Evolutionary conservation across 2,113 vertebrate species (phyloP).

Genomic region (Gasterosteus aculeatus): DNA sequence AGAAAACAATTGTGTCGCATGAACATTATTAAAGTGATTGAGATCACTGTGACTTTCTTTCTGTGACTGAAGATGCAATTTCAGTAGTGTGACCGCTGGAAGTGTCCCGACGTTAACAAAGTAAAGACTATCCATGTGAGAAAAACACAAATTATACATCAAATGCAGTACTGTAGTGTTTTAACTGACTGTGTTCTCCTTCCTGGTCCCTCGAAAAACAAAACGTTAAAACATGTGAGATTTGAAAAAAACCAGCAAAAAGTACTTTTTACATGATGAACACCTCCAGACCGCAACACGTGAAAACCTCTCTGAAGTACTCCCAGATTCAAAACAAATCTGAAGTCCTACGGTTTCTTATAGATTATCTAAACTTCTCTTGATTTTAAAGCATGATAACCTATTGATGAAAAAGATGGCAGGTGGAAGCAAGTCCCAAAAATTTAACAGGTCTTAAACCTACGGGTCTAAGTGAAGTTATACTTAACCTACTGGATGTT

Average conservation of each 20-base stretch:
- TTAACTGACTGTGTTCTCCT: slow-evolving; percentile 37
- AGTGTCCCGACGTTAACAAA: slow-evolving; percentile 57
- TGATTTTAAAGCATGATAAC: slow-evolving; percentile 62
- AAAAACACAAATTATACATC: slow-evolving; percentile 39
- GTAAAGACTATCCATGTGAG: slow-evolving; percentile 41
- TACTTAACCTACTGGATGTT: slow-evolving; percentile 53
- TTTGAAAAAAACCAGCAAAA: slow-evolving; percentile 53
- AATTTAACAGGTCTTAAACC: slow-evolving; percentile 47
- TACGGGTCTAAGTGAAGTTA: slow-evolving; percentile 43
- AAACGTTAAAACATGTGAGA: slow-evolving; percentile 43
- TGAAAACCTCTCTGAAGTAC: slow-evolving; percentile 38
- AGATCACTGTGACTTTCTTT: slow-evolving; percentile 19
- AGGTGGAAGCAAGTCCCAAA: slow-evolving; percentile 33
- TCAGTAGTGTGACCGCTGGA: slow-evolving; percentile 70
- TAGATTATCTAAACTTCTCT: slow-evolving; percentile 55
- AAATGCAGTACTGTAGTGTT: slow-evolving; percentile 67
- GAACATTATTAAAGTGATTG: slow-evolving; percentile 28
- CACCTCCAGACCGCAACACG: slow-evolving; percentile 12
- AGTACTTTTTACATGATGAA: slow-evolving; percentile 43
- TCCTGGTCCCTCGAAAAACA: slow-evolving; percentile 68
- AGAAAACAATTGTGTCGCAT: slow-evolving; percentile 42
- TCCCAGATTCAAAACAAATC: slow-evolving; percentile 70
- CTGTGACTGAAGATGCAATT: slow-evolving; percentile 35
- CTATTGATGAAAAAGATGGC: slow-evolving; percentile 41
- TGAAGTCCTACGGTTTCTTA: slow-evolving; percentile 55